These are phyloP conservation scores for Drosophila saltans DNA, from an alignment of 1,140 invertebrate species.

Conservation along the genomic window DNA sequence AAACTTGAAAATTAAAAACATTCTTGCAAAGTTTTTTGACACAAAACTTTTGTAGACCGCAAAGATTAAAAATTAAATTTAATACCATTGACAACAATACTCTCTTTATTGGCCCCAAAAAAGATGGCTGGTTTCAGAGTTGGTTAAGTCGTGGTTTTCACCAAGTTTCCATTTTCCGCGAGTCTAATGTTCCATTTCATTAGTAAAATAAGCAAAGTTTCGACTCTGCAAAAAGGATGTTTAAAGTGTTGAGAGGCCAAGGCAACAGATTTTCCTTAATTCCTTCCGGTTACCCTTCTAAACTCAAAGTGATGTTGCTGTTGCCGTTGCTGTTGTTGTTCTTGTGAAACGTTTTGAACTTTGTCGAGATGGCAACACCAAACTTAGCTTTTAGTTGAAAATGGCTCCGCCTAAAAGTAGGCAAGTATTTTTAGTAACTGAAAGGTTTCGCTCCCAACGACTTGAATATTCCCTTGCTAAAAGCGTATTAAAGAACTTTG, in stretches of 20 bases:
- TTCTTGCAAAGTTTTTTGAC: too few species aligned
- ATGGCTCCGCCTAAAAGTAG: constrained; percentile 56
- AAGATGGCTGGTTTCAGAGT: constrained; percentile 23
- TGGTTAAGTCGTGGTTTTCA: background rate
- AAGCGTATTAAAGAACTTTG: background rate
- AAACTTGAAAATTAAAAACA: too few species aligned
- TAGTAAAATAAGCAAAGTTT: constrained; percentile 51
- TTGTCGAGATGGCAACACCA: too few species aligned
- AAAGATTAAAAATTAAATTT: too few species aligned
- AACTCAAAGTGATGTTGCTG: too few species aligned
- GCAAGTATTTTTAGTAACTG: constrained; percentile 19
- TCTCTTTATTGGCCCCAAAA: constrained; percentile 12
- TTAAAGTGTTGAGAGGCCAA: too few species aligned
- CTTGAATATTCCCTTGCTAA: background rate
- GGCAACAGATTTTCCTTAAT: too few species aligned
- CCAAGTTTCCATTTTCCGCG: constrained; percentile 36
- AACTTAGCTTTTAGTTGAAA: constrained; percentile 29
- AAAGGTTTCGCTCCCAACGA: background rate
- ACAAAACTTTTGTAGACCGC: too few species aligned
- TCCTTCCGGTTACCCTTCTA: too few species aligned
- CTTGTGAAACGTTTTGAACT: too few species aligned
- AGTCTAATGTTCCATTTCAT: constrained; percentile 27
- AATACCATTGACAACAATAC: background rate
- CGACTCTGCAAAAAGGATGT: too few species aligned
- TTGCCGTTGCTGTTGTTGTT: too few species aligned